A percentile compares a stretch with the other conserved stretches of the same genome.
Conservation (phyloP, 2,888 invertebrate genomes). For the Macroteleia sp. region DNA sequence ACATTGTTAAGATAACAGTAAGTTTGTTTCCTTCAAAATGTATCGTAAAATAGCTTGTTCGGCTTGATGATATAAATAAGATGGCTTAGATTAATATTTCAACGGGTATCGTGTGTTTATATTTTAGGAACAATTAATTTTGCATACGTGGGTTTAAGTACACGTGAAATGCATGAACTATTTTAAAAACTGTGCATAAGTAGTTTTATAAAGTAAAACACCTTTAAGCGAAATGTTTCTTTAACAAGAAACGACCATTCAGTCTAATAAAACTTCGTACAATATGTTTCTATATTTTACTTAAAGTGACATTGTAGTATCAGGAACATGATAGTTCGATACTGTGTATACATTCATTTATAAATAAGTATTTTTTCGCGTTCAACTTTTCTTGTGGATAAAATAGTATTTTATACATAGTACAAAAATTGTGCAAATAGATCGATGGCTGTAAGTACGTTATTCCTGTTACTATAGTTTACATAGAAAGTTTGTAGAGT, state of each 20-base stretch:
- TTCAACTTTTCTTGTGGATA: conserved; percentile 20
- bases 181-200: conserved; percentile 13
- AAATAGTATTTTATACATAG: no score
- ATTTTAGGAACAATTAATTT: conserved; percentile 27
- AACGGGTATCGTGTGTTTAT: conserved; percentile 5
- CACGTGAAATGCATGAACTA: conserved; percentile 1
- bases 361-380: conserved; percentile 28
- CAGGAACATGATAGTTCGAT: conserved; percentile 7
- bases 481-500: no score
- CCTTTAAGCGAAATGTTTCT: conserved; percentile 11
- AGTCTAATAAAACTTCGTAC: conserved; percentile 16
- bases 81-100: conserved; percentile 21
- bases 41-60: conserved; percentile 25
- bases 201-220: background rate
- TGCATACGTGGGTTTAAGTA: background rate
- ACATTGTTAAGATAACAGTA: conserved; percentile 40
- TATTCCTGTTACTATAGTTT: background rate
- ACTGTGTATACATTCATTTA: conserved; percentile 28
- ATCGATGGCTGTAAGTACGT: conserved; percentile 22
- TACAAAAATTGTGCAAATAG: conserved; percentile 30
- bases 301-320: conserved; percentile 19
- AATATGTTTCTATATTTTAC: conserved; percentile 27
- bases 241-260: conserved; percentile 23
- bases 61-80: background rate
- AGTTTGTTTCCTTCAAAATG: conserved; percentile 37